phyloP scores from a whole-genome alignment of 2,797 vertebrate genomes.

The Margarornis squamiger region DNA sequence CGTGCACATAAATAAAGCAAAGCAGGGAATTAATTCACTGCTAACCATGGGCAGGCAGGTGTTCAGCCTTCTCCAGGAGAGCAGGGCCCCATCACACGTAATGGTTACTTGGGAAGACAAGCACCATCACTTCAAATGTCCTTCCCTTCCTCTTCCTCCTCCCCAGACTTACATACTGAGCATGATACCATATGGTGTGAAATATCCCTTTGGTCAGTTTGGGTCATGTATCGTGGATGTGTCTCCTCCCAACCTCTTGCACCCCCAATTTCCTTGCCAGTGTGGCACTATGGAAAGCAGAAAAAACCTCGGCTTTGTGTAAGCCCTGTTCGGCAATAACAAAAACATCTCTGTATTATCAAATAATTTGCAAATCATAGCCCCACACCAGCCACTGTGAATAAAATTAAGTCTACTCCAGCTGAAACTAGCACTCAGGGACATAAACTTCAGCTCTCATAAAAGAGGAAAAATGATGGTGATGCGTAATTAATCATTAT shows the following conservation, averaged over 20 bases:
- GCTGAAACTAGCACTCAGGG: not conserved
- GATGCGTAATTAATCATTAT: not conserved
- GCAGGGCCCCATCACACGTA: not conserved
- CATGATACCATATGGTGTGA: not conserved
- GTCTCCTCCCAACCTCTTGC: not conserved
- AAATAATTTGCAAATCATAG: not conserved
- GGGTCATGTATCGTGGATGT: not conserved
- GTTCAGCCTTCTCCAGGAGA: not conserved
- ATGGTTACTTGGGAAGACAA: not conserved
- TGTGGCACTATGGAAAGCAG: not conserved
- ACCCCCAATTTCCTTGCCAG: not conserved
- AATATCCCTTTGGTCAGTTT: not conserved
- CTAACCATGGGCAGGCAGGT: not conserved
- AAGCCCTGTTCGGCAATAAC: not conserved
- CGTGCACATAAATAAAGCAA: not conserved
- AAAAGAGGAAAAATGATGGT: not conserved
- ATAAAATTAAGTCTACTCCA: not conserved
- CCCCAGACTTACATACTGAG: not conserved
- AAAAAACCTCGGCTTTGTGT: not conserved
- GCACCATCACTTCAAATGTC: rapidly evolving
- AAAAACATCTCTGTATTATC: not conserved
- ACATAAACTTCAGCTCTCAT: not conserved
- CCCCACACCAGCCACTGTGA: not conserved
- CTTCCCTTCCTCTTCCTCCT: not conserved
- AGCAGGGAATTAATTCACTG: not conserved